A percentile compares a stretch with the other conserved stretches of the same genome.
These are phyloP conservation scores for Melanotaenia trifasciata DNA, from an alignment of 2,797 vertebrate species.

Conservation along the genomic window DNA sequence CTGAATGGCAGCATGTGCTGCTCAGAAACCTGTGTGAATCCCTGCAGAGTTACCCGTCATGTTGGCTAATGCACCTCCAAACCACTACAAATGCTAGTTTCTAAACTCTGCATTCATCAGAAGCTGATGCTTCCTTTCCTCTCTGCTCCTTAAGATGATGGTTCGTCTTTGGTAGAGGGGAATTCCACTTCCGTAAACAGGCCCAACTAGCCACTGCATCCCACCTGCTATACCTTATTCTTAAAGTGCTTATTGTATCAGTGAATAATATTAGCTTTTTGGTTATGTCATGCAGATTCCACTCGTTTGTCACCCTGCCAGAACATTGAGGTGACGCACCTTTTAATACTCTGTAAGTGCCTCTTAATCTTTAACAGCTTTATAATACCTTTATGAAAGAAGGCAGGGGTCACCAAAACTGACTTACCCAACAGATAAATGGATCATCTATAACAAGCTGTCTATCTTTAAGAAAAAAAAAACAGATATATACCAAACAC, in stretches of 20 bases:
- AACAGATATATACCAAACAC: not conserved
- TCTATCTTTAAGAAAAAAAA: not conserved
- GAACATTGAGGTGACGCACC: not conserved
- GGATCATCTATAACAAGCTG: not conserved
- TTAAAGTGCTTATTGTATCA: not conserved
- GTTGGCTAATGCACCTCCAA: not conserved
- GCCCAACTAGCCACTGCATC: too few species aligned
- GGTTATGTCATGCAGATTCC: not conserved
- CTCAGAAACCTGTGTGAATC: too few species aligned
- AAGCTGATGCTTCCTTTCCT: not conserved
- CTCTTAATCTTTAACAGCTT: slow-evolving; percentile 15
- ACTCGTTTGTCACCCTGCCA: slow-evolving; percentile 16
- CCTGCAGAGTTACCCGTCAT: too few species aligned
- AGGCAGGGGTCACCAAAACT: not conserved
- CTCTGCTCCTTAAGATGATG: not conserved
- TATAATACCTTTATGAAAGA: not conserved
- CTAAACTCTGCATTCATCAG: not conserved
- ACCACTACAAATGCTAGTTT: too few species aligned
- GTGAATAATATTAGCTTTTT: not conserved
- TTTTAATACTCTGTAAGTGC: slow-evolving; percentile 12
- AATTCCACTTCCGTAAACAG: not conserved
- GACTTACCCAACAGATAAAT: not conserved
- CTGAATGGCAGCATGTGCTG: too few species aligned
- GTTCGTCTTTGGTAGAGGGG: not conserved
- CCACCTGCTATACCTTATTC: too few species aligned